Evolutionary conservation across 2,113 vertebrate genomes (phyloP).

Genomic region (human (Homo sapiens)): GRCh38 chr13:45674501-45675000

Average conservation of each 20-base stretch:
- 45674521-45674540: not conserved
- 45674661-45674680: not conserved
- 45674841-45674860: not conserved
- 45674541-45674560: not conserved
- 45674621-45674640: not conserved
- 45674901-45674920: too few relatives aligned
- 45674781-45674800: not conserved
- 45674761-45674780: not conserved
- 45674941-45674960: not conserved
- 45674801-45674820: not conserved
- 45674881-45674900: not conserved
- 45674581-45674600: not conserved
- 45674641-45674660: not conserved
- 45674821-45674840: not conserved
- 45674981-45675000: not conserved
- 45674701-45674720: not conserved
- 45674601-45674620: fast-evolving
- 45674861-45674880: not conserved
- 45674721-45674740: not conserved
- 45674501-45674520: not conserved
- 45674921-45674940: not conserved
- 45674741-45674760: not conserved
- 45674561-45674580: not conserved
- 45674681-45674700: not conserved
- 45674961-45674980: too few relatives aligned